Evolutionary conservation across 2,113 vertebrate genomes (phyloP).

Genomic region (Glaucomys volans): DNA sequence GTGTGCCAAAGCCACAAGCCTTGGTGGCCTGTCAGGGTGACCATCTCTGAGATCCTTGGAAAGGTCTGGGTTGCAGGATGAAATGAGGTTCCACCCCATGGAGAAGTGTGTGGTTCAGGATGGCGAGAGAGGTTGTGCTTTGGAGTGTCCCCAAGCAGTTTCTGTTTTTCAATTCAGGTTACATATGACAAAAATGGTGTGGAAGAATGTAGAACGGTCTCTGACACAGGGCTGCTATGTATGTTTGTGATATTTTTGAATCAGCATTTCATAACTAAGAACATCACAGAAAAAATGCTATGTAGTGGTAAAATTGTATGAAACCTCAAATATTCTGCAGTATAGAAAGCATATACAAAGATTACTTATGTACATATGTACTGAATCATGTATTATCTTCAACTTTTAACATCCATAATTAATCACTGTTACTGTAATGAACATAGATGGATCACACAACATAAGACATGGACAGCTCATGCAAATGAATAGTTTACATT

Average conservation of each 20-base stretch:
- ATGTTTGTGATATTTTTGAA: not conserved
- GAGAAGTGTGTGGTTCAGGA: not conserved
- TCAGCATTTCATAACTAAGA: not conserved
- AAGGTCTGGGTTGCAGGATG: conserved; percentile 32
- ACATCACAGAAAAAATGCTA: not conserved
- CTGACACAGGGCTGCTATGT: not conserved
- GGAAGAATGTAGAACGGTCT: not conserved
- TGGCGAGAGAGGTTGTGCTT: not conserved
- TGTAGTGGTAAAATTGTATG: not conserved
- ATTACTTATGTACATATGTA: not conserved
- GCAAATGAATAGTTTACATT: conserved; percentile 50
- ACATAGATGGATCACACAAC: conserved; percentile 57
- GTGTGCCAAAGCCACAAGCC: not conserved
- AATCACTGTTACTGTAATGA: conserved; percentile 43
- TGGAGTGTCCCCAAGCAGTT: not conserved
- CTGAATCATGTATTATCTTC: not conserved
- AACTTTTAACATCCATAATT: not conserved
- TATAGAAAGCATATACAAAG: not conserved
- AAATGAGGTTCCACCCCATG: not conserved
- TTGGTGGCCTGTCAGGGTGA: accelerated
- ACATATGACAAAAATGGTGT: not conserved
- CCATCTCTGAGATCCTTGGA: not conserved
- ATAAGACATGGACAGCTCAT: conserved; percentile 47
- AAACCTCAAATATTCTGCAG: not conserved
- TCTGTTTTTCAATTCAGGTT: not conserved